Evolutionary conservation across 1,140 invertebrate genomes (phyloP), one percentile per base, ranked within the genome.

Genomic region (Saxidomus purpurata): DNA sequence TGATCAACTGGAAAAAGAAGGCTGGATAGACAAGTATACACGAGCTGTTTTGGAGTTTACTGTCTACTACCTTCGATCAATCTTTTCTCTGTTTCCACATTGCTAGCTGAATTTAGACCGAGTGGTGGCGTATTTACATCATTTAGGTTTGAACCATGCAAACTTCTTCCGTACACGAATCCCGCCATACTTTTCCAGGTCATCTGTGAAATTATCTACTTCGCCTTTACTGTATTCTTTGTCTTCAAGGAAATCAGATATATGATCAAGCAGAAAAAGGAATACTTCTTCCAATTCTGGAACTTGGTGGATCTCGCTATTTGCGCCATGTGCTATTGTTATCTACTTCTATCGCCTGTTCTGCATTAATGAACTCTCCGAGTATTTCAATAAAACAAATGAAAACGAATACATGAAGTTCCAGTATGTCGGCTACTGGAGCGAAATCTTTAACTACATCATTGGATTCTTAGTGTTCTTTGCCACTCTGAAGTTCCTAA

Each of bases 21-120:
- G 94, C 36, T 97, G 97, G 97, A 96, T 97, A 25, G 97, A 97
- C 89, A 91, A 94, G 76, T 93, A 95, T 69, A 97, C 97, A 0
- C 90, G 97, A 88, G 97, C 96, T 9, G 94, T 97, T 17, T 96
- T 97, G 8, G 97, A 97, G 90, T 97, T 97, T 91, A 96, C 97
- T 6, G 94, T 96, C 17, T 97, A 97, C 92, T 97, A 97, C 92
- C 97, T 0, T 96, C 97, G 84, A 91, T 95, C 0, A 96, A 97
- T 87, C 91, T 97, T 25, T 97, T 97, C 89, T 95, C 95, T 15
- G 95, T 96, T 0, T 94, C 94, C 13, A 96, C 95, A 17, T 94
- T 97, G n/a, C 90, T 97, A 19, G 95, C 95, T 3, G 97, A 97
- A 92, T 96, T 96, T 90, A 84, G 96, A 38, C 95, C 96, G 8